Base-by-base conservation (phyloP, 2,888 invertebrate species). In the Diogma glabrata region DNA sequence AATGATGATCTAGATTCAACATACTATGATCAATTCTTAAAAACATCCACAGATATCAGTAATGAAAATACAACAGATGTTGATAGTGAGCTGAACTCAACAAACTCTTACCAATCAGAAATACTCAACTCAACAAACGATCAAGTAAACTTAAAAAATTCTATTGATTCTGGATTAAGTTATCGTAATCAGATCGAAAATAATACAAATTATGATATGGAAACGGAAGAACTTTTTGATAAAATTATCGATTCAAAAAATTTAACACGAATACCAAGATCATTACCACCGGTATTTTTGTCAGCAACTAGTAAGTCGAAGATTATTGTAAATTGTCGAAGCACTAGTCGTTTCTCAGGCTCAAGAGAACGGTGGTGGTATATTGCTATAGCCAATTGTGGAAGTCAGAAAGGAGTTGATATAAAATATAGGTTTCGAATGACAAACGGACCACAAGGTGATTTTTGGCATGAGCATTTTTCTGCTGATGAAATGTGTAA, bases 401-500 rank as follows among this genome's bases (percentile, higher is more conserved):
- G 82, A 47, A 77, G 77, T 38, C 72, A 72, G 22, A 79, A 81
- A 78, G 92, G 92, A 2, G 71, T 93, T 47, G 80, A 84, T 55
- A 64, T 93, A 3, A 78, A 79, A 52, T 94, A 91, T 67, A 81
- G 79, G 61, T 81, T 94, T 57, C 72, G 84, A 52, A 85, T 95
- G 88, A 92, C 91, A 0, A 95, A 95, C 66, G 91, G 88, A 0
- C 75, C 81, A 1, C 76, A 78, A 2, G 84, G 82, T 0, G 85
- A 85, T 60, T 83, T 87, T 59, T 88, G 90, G 84, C 84, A 83
- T 60, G 82, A 87, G 62, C 93, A 95, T 63, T 93, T 92, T 64
- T 93, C 93, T 0, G 93, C 92, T 8, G 94, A 95, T 67, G 91
- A 95, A 71, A 92, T 93, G 71, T 91, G 93, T 90, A 75, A 82